phyloP scores from a whole-genome alignment of 1,140 invertebrate species.

The Hypsibius dujardini region DNA sequence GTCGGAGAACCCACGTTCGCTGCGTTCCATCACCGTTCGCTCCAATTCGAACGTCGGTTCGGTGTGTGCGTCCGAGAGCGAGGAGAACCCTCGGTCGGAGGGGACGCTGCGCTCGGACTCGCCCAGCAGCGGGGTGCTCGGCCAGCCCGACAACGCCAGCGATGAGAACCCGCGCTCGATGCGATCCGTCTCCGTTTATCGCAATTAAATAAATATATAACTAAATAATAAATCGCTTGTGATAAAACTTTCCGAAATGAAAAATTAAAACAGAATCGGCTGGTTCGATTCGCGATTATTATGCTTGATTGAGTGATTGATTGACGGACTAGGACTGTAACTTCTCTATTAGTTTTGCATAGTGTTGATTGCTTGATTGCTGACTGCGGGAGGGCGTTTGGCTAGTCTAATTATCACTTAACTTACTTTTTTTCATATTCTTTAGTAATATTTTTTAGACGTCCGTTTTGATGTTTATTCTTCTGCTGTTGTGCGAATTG shows the following conservation, averaged over 20 bases:
- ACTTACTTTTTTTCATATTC: too few species aligned
- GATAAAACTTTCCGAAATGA: not conserved
- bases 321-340: too few species aligned
- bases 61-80: not conserved
- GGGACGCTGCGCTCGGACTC: not conserved
- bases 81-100: not conserved
- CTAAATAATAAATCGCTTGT: not conserved
- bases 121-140: not conserved
- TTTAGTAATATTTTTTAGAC: too few species aligned
- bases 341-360: too few species aligned
- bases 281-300: not conserved
- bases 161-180: constrained; percentile 10
- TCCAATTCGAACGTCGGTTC: not conserved
- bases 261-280: not conserved
- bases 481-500: too few species aligned
- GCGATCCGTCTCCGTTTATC: constrained; percentile 8
- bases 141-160: not conserved
- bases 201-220: constrained; percentile 1
- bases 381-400: too few species aligned
- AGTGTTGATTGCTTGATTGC: too few species aligned
- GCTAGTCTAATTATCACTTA: too few species aligned
- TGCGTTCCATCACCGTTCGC: constrained; percentile 1
- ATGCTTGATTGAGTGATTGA: too few species aligned
- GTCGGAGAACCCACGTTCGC: not conserved
- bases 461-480: too few species aligned